Evolutionary conservation across 2,113 vertebrate species (phyloP).

Genomic region (Orycteropus afer): DNA sequence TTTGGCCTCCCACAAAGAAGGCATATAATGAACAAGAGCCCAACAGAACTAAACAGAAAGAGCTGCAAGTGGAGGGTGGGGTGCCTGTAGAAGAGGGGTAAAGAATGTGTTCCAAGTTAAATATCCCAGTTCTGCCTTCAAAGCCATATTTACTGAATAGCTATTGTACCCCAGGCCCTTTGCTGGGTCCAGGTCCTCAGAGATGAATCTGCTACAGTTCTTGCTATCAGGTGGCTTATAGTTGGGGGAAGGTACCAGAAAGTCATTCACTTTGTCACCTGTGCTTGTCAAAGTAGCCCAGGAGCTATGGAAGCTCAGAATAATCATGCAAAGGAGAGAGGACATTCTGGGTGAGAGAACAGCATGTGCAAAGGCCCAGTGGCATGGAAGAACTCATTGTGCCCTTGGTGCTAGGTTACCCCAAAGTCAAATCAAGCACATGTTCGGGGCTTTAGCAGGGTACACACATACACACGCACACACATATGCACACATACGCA

Average conservation of each 20-base stretch:
- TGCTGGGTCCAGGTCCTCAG: neutral
- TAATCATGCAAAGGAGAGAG: neutral
- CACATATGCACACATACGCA: neutral
- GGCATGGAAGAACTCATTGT: neutral
- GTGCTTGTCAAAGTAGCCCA: neutral
- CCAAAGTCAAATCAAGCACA: neutral
- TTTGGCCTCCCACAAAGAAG: neutral
- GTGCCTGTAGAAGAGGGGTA: neutral
- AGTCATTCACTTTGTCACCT: neutral
- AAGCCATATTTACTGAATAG: neutral
- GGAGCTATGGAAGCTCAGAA: neutral
- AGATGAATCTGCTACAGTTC: neutral
- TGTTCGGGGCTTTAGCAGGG: neutral
- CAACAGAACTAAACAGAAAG: neutral
- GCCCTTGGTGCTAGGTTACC: neutral
- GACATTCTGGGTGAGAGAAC: neutral
- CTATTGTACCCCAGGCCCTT: neutral
- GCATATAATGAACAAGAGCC: neutral
- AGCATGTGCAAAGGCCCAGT: neutral
- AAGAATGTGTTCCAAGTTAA: neutral
- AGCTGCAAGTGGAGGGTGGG: too few relatives aligned
- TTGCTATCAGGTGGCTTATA: neutral
- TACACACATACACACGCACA: neutral
- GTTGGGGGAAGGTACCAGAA: neutral
- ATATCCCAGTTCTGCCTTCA: neutral